These are phyloP conservation scores for Heterochromis multidens DNA, from an alignment of 2,113 vertebrate species.

Conservation along the genomic window DNA sequence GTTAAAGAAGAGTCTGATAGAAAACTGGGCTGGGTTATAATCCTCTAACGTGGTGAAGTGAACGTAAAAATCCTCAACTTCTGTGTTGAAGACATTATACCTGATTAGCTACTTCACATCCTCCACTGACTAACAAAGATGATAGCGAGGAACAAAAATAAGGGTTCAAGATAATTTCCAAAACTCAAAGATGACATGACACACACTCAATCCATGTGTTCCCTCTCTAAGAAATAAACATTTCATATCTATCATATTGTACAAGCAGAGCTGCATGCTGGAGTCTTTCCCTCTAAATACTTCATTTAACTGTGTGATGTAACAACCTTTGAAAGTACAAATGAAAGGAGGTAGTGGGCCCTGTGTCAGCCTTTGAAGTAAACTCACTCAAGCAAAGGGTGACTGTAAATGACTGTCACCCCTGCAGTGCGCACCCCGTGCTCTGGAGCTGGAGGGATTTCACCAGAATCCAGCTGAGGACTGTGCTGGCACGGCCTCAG, in stretches of 20 bases:
- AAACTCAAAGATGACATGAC: neutral
- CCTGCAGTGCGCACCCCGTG: constrained; percentile 44
- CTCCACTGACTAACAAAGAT: neutral
- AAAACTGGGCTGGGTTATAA: neutral
- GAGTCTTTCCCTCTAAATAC: constrained; percentile 15
- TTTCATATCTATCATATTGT: neutral
- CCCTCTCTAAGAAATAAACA: neutral
- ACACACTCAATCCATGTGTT: no score
- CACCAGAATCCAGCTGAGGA: constrained; percentile 45
- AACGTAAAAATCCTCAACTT: neutral
- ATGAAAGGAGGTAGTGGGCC: constrained; percentile 42
- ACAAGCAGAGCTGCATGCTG: neutral
- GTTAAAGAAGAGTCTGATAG: neutral
- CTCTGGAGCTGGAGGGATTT: constrained; percentile 57
- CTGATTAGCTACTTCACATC: neutral
- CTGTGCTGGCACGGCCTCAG: constrained; percentile 57
- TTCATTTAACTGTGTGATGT: constrained; percentile 38
- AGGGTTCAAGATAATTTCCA: neutral
- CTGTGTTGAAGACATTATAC: neutral
- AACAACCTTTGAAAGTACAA: constrained; percentile 45
- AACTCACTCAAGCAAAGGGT: constrained; percentile 67
- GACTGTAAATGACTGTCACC: constrained; percentile 68
- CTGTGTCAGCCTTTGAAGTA: constrained; percentile 59
- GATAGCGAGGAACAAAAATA: neutral
- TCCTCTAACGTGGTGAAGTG: neutral